These are phyloP conservation scores for Baronia brevicornis DNA, from an alignment of 2,888 invertebrate species.

Conservation along the genomic window DNA sequence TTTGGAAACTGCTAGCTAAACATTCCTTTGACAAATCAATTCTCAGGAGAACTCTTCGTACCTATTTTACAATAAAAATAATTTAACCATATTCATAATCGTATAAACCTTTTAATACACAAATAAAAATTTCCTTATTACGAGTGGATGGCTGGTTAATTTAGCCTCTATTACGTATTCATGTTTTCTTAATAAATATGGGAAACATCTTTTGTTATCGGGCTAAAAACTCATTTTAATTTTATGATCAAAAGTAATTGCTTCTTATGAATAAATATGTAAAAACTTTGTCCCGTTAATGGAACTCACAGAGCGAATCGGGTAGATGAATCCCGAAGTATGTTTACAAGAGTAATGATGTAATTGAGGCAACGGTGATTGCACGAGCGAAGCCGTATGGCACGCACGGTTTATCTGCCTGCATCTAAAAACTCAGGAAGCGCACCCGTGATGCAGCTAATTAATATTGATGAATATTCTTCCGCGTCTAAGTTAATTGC, in stretches of 20 bases:
- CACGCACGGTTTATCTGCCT: conserved; percentile 41
- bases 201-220: too few relatives aligned
- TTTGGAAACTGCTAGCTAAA: too few relatives aligned
- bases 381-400: conserved; percentile 47
- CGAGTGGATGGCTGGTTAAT: too few relatives aligned
- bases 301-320: conserved; percentile 38
- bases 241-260: neutral
- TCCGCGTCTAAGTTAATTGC: conserved; percentile 59
- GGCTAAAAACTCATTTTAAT: too few relatives aligned
- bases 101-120: too few relatives aligned
- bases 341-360: conserved; percentile 45
- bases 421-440: conserved; percentile 63
- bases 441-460: conserved; percentile 48
- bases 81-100: too few relatives aligned
- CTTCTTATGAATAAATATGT: neutral
- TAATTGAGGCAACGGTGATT: conserved; percentile 47
- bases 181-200: too few relatives aligned
- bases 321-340: conserved; percentile 20
- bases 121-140: too few relatives aligned
- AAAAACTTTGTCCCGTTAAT: conserved; percentile 14
- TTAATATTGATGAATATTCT: conserved; percentile 57
- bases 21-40: too few relatives aligned
- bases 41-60: too few relatives aligned
- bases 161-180: too few relatives aligned
- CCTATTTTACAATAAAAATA: too few relatives aligned